Evolutionary conservation across 2,888 invertebrate species (phyloP).

Genomic region (Habroteleia sp.): DNA sequence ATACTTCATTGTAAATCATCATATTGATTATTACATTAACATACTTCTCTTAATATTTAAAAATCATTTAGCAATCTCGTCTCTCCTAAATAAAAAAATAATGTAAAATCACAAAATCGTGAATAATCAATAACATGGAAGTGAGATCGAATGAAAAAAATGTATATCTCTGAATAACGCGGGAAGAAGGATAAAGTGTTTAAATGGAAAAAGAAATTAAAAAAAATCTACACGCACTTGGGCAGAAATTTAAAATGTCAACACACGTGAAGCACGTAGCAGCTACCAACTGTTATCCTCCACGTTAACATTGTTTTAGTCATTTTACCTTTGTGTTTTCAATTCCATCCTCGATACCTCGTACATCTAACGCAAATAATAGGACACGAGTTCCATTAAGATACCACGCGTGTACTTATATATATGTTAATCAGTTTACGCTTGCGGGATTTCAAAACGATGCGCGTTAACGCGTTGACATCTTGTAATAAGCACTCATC

Average conservation of each 20-base stretch:
- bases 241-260: constrained; percentile 23
- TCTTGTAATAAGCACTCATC: constrained; percentile 54
- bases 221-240: neutral
- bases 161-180: too few relatives aligned
- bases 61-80: too few relatives aligned
- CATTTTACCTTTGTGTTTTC: constrained; percentile 39
- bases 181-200: too few relatives aligned
- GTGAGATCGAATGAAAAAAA: too few relatives aligned
- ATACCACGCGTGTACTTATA: constrained; percentile 55
- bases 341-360: constrained; percentile 55
- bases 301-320: constrained; percentile 40
- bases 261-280: constrained; percentile 26
- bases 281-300: constrained; percentile 41
- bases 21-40: too few relatives aligned
- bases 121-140: too few relatives aligned
- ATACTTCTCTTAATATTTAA: too few relatives aligned
- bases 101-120: too few relatives aligned
- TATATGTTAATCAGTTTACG: constrained; percentile 59
- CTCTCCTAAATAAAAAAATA: too few relatives aligned
- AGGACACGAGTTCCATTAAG: constrained; percentile 56
- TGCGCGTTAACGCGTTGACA: constrained; percentile 46
- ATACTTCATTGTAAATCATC: too few relatives aligned
- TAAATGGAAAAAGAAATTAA: too few relatives aligned
- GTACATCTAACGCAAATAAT: constrained; percentile 55
- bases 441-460: constrained; percentile 56